Evolutionary conservation across 2,888 invertebrate species (phyloP), one percentile per base, ranked within the genome.

Genomic region (Encarsia formosa): DNA sequence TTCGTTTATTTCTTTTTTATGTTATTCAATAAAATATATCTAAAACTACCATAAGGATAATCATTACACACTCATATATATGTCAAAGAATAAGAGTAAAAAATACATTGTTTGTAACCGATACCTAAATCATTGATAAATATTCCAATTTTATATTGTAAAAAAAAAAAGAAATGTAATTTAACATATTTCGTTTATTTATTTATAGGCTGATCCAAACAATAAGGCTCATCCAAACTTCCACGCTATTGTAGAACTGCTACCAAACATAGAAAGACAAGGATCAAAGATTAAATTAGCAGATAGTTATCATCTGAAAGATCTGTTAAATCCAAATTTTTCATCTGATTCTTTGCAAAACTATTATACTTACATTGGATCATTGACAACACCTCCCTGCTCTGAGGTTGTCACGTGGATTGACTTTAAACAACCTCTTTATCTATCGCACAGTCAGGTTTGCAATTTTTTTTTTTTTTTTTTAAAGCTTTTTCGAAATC

Each of bases 361-460:
- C 32, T 93, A 90, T 75, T 92, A 86, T 77, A 91, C 89, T 1
- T 93, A 93, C 70, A 79, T 80, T 38, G 93, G 93, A 0, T 91
- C 91, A 0, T 71, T 92, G 59, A 92, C 92, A 4, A 92, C 92
- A 2, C 91, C 91, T 2, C 92, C 92, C 0, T 88, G 88, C 62
- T 81, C 81, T 19, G 92, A 93, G 76, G 85, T 88, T 42, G 92
- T 92, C 34, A 85, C 84, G 34, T 93, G 91, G 91, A 82, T 92
- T 52, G 88, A 92, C 63, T 90, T 88, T 65, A 82, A 83, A 62
- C 78, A 85, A 54, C 85, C 88, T 1, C 82, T 91, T 5, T 73
- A 77, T 56, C 75, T 88, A 49, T 83, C 86, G 0, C 82, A 82
- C 59, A 75, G 79, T 35, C 86, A 87, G 81, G 88, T 86, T 70